Percentiles rank a stretch among this genome's conserved stretches.
These are phyloP conservation scores for Tetheella fluctuosa DNA, from an alignment of 2,888 invertebrate genomes.

Conservation along the genomic window DNA sequence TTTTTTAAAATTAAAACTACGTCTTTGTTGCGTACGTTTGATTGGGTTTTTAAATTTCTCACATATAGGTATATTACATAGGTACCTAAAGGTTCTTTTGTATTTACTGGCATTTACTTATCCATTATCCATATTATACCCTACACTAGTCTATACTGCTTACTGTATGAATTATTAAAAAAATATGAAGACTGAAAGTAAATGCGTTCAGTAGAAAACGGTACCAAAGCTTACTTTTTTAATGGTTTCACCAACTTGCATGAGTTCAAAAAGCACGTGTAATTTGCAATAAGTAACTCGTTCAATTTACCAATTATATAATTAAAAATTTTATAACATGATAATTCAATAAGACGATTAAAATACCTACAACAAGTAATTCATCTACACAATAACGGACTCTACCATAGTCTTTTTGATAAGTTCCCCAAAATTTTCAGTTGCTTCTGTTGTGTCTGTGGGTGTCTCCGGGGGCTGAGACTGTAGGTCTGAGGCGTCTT, in stretches of 20 bases:
- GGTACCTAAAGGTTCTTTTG: background rate
- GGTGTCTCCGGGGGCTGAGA: slow-evolving; percentile 44
- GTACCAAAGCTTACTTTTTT: background rate
- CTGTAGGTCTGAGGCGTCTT: slow-evolving; percentile 59
- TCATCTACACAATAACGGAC: slow-evolving; percentile 91
- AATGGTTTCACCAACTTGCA: slow-evolving; percentile 1
- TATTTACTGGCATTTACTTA: background rate
- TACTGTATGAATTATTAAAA: background rate
- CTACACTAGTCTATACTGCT: background rate
- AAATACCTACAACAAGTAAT: slow-evolving; percentile 70
- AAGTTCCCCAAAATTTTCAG: slow-evolving; percentile 94
- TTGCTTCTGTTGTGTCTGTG: slow-evolving; percentile 56
- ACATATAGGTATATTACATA: background rate
- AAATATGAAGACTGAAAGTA: background rate
- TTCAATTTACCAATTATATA: slow-evolving; percentile 67
- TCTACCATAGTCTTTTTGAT: slow-evolving; percentile 97
- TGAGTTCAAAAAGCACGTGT: background rate
- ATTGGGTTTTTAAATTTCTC: background rate
- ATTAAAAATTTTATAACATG: slow-evolving; percentile 76
- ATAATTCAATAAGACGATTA: slow-evolving; percentile 69
- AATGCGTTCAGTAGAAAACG: slow-evolving; percentile 7
- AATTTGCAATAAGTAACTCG: slow-evolving; percentile 32
- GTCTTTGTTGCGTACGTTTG: background rate
- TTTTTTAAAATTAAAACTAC: background rate
- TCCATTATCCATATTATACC: background rate